Evolutionary conservation across 2,888 invertebrate species (phyloP), one percentile per base, ranked within the genome.

Genomic region (Tineola bisselliella): DNA sequence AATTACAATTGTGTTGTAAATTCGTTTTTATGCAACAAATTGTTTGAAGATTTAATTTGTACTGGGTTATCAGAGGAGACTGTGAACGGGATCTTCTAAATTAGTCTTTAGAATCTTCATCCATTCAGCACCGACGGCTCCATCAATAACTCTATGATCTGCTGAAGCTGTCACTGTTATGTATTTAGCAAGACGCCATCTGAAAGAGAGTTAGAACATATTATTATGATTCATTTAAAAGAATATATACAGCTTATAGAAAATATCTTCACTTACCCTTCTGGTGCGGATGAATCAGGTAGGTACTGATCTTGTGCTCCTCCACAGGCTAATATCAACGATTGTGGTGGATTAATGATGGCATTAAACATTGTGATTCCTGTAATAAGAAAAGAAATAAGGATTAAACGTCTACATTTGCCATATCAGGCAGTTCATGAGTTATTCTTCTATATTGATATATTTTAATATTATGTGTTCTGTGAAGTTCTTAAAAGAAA

Each of bases 101-200:
- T 91, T 93, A 63, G 91, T 91, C 69, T 93, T 93, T 88, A 99
- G 97, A 60, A 93, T 93, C 70, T 93, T 89, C 73, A 99, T 89
- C 98, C 98, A 99, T 75, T 93, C 91, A 1, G 99, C 99, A 61
- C 98, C 99, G 4, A 99, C 94, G 67, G 99, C 99, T 59, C 99
- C 99, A 81, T 99, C 99, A 8, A 99, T 95, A 19, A 97, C 96
- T 70, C 99, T 90, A 81, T 99, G 99, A 86, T 99, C 99, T 70
- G 96, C 96, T 67, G 98, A 98, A 64, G 99, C 89, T 15, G 99
- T 99, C 63, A 98, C 97, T 48, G 91, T 91, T 87, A 99, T 91
- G 74, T 93, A 91, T 67, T 93, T 91, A 1, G 92, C 91, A 68
- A 89, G 87, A 67, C 89, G 90, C 81, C 91, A 94, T 68, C 95